These are phyloP conservation scores for Hemicrepidius hirtus DNA, from an alignment of 2,888 invertebrate species.

Conservation along the genomic window DNA sequence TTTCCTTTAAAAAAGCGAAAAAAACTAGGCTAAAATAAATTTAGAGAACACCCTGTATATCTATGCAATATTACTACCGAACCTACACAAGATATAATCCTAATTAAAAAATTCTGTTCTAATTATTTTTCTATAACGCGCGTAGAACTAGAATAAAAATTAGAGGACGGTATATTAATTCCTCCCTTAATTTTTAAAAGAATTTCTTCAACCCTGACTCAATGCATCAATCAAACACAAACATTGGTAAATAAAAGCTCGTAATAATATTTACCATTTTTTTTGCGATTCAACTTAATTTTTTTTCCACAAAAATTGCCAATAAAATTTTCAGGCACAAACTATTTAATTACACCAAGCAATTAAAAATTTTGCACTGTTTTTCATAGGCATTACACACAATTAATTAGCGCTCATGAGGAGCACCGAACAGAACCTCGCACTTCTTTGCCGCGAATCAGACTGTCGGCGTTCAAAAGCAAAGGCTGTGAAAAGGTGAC, in stretches of 20 bases:
- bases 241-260: background rate
- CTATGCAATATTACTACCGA: too few relatives aligned
- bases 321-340: conserved; percentile 1
- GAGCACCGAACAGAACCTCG: background rate
- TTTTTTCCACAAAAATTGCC: background rate
- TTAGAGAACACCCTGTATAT: too few relatives aligned
- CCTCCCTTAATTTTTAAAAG: too few relatives aligned
- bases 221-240: conserved; percentile 14
- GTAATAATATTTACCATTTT: conserved; percentile 23
- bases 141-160: too few relatives aligned
- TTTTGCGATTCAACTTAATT: conserved; percentile 1
- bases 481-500: conserved; percentile 34
- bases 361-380: conserved; percentile 26
- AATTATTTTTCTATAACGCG: too few relatives aligned
- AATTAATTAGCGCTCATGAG: background rate
- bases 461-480: conserved; percentile 38
- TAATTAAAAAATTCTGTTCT: too few relatives aligned
- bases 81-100: too few relatives aligned
- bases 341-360: conserved; percentile 23
- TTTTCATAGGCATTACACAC: background rate
- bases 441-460: conserved; percentile 19
- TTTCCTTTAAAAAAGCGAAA: too few relatives aligned
- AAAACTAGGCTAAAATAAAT: too few relatives aligned
- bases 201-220: too few relatives aligned
- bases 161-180: too few relatives aligned